Evolutionary conservation across 2,888 invertebrate genomes (phyloP), one percentile per base, ranked within the genome.

Genomic region (Maniola hyperantus): DNA sequence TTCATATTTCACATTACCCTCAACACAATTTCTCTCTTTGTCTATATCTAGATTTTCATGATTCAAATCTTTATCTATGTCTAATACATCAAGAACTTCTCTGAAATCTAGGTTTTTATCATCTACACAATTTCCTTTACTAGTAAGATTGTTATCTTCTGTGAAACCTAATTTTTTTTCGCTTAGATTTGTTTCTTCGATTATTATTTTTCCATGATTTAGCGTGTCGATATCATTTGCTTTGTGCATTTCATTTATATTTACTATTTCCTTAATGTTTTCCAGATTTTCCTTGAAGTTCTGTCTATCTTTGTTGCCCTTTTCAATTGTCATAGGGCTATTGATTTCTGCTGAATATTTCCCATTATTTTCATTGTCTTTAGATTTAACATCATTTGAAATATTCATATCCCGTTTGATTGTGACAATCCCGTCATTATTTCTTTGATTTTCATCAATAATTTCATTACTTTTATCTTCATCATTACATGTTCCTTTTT

Each of bases 51-150:
- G 44, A 57, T 11, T 15, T 34, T 64, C 42, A 50, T 54, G 18
- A 6, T 33, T 57, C 20, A 42, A 46, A n/a, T 66, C 46, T n/a
- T 39, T 55, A 8, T 65, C 66, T 55, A 36, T 60, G 51, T 61
- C 50, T 20, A 34, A 13, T 13, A 18, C 20, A 18, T 57, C 57
- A 20, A 51, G 50, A 26, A 26, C 20, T 20, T 50, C 50, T 26
- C 8, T 51, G 1, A 26, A 51, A 51, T 51, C 20, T 51, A 26
- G 50, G 11, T 51, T 51, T 51, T 51, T 26, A 26, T 5, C 13
- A 15, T 7, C 8, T 7, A 48, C 2, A 48, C 0, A 15, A 15
- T 26, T 51, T 26, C 26, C 50, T 51, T 51, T 51, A 11, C 11
- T 5, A 6, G 10, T 26, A 1, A 11, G 5, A 51, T 4, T 26